Base-by-base conservation (phyloP, 2,113 vertebrate species). In the Salvator merianae region DNA sequence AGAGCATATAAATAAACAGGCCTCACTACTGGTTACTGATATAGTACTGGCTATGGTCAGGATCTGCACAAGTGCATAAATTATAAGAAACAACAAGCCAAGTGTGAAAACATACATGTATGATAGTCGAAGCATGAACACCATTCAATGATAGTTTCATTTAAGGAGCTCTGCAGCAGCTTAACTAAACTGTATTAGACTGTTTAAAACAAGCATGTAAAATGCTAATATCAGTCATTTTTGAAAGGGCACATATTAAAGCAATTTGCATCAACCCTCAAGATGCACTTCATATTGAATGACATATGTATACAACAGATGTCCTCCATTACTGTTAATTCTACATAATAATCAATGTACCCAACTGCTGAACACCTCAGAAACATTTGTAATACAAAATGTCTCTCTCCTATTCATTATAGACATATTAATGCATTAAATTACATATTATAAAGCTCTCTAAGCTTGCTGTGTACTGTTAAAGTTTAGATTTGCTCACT, bases 181-280 rank as follows among this genome's bases (percentile, higher is more conserved):
- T 47, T 75, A 71, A 78, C 14, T 28, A 82, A 74, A 63, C 7
- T 79, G 26, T 38, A 77, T 86, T 91, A 74, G 53, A 28, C 62
- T n/a, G 50, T 43, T 87, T 69, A 75, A 38, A 79, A 88, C 28
- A 81, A 71, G 85, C 84, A 59, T 3, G 9, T 78, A 87, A 77
- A 68, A 86, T 1, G 0, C 13, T 81, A 87, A 81, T 80, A 82
- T 82, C 72, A 82, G 72, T 81, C 72, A 84, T 59, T 43, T 82
- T 85, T 18, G 43, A 47, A 87, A 86, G 86, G 9, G 69, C 70
- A 30, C 24, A 77, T 26, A 59, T 71, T 86, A 36, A 71, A 77
- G 43, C 65, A 68, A 80, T 81, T 34, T 5, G 34, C 43, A 13
- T 82, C 66, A 85, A 38, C 7, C 16, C 22, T 75, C 66, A 84